These are phyloP conservation scores for Carterocephalus palaemon DNA, from an alignment of 2,888 invertebrate genomes.

Conservation along the genomic window DNA sequence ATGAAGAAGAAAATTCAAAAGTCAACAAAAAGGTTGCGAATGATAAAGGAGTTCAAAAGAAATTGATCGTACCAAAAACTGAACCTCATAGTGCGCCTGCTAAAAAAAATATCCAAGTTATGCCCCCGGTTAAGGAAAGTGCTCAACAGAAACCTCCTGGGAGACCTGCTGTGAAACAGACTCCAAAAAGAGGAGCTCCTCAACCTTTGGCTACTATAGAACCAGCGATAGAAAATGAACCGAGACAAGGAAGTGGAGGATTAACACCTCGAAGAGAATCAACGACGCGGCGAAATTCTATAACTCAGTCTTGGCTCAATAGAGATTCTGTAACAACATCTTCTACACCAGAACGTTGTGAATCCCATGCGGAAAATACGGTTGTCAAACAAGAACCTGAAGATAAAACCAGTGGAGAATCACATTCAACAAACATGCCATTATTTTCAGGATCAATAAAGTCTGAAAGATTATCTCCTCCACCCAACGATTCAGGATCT, in stretches of 20 bases:
- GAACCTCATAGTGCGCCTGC: constrained; percentile 38
- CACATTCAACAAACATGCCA: constrained; percentile 44
- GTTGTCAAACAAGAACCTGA: constrained; percentile 62
- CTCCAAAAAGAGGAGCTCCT: constrained; percentile 61
- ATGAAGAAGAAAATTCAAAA: constrained; percentile 37
- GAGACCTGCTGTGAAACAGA: constrained; percentile 64
- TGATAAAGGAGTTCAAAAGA: constrained; percentile 45
- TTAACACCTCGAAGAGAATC: constrained; percentile 5
- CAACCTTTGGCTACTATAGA: constrained; percentile 41
- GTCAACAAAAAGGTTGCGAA: constrained; percentile 33
- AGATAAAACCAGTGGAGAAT: constrained; percentile 34
- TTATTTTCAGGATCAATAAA: constrained; percentile 61
- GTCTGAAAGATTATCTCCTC: constrained; percentile 60
- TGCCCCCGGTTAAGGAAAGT: constrained; percentile 38
- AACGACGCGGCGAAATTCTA: constrained; percentile 5
- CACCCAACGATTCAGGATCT: constrained; percentile 37
- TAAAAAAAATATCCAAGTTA: constrained; percentile 36
- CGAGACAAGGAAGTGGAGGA: background rate
- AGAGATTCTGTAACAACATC: constrained; percentile 23
- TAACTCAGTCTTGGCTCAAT: background rate
- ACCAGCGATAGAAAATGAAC: constrained; percentile 32
- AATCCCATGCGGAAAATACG: constrained; percentile 46
- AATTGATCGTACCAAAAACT: constrained; percentile 37
- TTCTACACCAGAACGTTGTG: constrained; percentile 40
- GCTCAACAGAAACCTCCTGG: constrained; percentile 40